Conservation (phyloP, 2,888 invertebrate genomes). For the Andrena trimmerana region DNA sequence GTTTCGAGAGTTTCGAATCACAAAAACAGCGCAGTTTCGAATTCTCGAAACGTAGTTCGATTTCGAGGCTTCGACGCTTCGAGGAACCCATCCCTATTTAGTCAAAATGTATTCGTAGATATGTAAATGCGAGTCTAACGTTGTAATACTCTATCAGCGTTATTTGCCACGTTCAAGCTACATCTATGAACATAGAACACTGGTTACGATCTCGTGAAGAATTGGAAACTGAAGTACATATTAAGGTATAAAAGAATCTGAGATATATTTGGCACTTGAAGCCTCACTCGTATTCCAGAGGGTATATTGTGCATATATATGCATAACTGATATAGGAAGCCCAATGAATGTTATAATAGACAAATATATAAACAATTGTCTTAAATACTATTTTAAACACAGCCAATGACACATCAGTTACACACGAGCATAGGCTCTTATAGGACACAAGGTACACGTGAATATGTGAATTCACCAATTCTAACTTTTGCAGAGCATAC, state of each 20-base stretch:
- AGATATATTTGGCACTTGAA: conserved; percentile 50
- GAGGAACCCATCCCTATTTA: neutral
- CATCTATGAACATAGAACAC: conserved; percentile 36
- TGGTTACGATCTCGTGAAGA: conserved; percentile 21
- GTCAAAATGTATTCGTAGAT: conserved; percentile 45
- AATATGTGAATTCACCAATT: conserved; percentile 46
- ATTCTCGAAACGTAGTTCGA: too few species aligned
- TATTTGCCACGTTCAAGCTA: conserved; percentile 46
- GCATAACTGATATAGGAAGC: conserved; percentile 62
- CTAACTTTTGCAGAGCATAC: conserved; percentile 25
- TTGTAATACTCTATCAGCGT: conserved; percentile 23
- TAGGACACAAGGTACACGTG: conserved; percentile 35
- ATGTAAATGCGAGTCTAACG: conserved; percentile 51
- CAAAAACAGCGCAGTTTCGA: too few species aligned
- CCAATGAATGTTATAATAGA: conserved; percentile 60
- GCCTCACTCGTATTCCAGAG: conserved; percentile 38
- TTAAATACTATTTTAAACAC: conserved; percentile 69
- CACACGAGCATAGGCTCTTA: conserved; percentile 54
- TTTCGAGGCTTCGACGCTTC: neutral
- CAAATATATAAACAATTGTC: conserved; percentile 54
- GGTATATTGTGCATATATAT: conserved; percentile 37
- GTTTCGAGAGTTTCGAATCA: too few species aligned
- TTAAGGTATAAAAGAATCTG: conserved; percentile 41
- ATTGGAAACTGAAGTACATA: conserved; percentile 27
- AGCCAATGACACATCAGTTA: conserved; percentile 69